phyloP scores from a whole-genome alignment of 2,113 vertebrate species.

The Calyptommatus sinebrachiatus region DNA sequence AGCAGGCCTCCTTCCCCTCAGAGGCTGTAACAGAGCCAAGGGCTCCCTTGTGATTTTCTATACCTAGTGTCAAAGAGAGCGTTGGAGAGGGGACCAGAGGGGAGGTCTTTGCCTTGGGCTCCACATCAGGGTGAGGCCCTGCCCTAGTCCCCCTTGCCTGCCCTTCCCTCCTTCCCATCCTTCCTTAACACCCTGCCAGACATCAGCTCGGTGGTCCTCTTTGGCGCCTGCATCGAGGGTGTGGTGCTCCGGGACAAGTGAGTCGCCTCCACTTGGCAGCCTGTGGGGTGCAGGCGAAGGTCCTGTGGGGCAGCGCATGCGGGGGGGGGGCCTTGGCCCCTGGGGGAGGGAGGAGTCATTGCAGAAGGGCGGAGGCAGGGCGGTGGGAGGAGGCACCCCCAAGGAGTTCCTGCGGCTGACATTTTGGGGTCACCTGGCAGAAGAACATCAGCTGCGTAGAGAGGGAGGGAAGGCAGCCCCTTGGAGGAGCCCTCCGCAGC shows the following conservation, averaged over 20 bases:
- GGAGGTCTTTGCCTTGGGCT: too few species aligned
- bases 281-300: rapidly evolving
- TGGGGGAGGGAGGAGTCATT: not conserved
- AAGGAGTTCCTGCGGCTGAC: not conserved
- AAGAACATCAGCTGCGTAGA: too few species aligned
- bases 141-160: too few species aligned
- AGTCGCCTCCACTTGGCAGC: conserved; percentile 36
- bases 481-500: too few species aligned
- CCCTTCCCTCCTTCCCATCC: not conserved
- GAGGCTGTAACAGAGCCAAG: too few species aligned
- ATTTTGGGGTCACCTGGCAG: not conserved
- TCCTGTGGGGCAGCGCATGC: too few species aligned
- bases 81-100: too few species aligned
- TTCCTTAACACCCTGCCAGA: conserved; percentile 79
- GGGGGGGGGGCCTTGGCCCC: not conserved
- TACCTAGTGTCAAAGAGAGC: too few species aligned
- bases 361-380: not conserved
- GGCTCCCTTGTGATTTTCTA: too few species aligned
- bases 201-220: conserved; percentile 89
- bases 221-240: conserved; percentile 94
- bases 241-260: conserved; percentile 95
- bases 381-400: not conserved
- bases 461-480: too few species aligned
- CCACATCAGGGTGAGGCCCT: too few species aligned
- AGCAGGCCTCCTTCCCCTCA: too few species aligned